Conservation (phyloP, 2,888 invertebrate genomes). For the Pyrgus malvae region DNA sequence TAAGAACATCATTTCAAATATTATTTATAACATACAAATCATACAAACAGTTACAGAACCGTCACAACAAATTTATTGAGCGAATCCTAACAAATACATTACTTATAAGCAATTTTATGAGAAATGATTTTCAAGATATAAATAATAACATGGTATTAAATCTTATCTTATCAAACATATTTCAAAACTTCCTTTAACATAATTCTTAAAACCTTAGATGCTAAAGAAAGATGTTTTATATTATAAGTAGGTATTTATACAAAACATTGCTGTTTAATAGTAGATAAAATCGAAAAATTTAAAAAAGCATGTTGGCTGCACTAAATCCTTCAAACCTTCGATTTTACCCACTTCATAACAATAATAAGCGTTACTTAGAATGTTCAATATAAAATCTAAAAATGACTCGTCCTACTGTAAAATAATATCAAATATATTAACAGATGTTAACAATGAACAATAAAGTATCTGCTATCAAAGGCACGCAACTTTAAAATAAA, state of each 20-base stretch:
- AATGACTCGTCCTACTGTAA: slow-evolving; percentile 2
- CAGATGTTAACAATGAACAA: slow-evolving; percentile 43
- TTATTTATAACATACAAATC: slow-evolving; percentile 32
- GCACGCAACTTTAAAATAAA: slow-evolving; percentile 54
- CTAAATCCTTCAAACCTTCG: neutral
- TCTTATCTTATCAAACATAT: neutral
- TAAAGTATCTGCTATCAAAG: slow-evolving; percentile 41
- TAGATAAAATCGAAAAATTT: neutral
- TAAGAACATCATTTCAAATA: slow-evolving; percentile 10
- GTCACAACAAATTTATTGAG: slow-evolving; percentile 60
- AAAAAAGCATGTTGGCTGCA: neutral
- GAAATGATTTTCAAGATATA: neutral
- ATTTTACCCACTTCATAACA: neutral
- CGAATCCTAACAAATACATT: slow-evolving; percentile 36
- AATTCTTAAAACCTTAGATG: too few species aligned
- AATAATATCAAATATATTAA: slow-evolving; percentile 12
- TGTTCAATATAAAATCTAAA: neutral
- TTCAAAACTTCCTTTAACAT: too few species aligned
- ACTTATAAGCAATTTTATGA: neutral
- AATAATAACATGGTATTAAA: neutral
- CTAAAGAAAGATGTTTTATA: too few species aligned
- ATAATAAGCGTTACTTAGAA: neutral
- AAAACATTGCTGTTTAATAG: neutral
- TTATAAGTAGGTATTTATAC: too few species aligned
- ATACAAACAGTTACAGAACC: slow-evolving; percentile 37